These are phyloP conservation scores for Salvelinus sp. DNA, from an alignment of 2,113 vertebrate genomes.

Conservation along the genomic window DNA sequence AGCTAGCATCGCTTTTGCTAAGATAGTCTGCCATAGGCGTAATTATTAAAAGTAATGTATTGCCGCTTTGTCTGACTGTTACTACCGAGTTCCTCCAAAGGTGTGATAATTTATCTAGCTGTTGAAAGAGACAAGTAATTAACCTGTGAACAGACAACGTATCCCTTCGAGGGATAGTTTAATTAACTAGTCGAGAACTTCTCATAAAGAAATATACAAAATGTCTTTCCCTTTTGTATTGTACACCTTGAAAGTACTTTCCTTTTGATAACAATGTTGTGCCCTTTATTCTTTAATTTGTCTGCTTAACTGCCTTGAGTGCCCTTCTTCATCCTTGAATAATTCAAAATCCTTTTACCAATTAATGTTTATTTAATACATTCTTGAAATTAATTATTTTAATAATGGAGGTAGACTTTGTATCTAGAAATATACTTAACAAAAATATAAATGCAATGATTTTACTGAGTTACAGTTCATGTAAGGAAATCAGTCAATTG, in stretches of 20 bases:
- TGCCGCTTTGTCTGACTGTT: not conserved
- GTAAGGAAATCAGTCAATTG: too few species aligned
- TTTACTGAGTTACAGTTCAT: too few species aligned
- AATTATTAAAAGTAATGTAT: conserved; percentile 52
- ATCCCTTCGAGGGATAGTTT: conserved; percentile 3
- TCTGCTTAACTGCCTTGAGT: not conserved
- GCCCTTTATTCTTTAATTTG: not conserved
- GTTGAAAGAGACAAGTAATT: conserved; percentile 44
- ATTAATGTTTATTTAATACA: not conserved
- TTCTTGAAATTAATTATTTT: not conserved
- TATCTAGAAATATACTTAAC: not conserved
- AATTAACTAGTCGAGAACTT: conserved; percentile 15
- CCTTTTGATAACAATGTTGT: not conserved
- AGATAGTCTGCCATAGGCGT: conserved; percentile 31
- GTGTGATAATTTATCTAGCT: conserved; percentile 18
- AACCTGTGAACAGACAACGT: conserved; percentile 39
- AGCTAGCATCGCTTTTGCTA: conserved; percentile 44
- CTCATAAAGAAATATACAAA: conserved; percentile 6
- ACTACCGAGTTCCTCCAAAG: too few species aligned
- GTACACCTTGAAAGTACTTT: not conserved
- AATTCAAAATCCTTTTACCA: not conserved
- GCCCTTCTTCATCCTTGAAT: not conserved
- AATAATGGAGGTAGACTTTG: not conserved
- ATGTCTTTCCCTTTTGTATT: not conserved
- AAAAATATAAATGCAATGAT: too few species aligned